Base-by-base conservation (phyloP, 2,888 invertebrate genomes). In the Chloroclystis v-ata region DNA sequence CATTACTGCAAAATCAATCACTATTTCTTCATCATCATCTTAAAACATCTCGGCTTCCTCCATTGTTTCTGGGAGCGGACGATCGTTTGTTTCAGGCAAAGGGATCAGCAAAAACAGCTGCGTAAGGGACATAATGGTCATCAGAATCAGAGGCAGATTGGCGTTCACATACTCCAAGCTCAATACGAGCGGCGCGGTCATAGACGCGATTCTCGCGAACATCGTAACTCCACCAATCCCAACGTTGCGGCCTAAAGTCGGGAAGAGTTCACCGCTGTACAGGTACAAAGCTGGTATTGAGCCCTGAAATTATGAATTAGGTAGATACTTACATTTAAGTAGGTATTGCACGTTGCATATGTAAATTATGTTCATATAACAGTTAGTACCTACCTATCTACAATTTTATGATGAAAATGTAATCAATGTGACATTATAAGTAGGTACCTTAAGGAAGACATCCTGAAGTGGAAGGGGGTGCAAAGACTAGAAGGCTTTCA, bases 171-270 rank as follows among this genome's bases (percentile, higher is more conserved):
- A 54, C 25, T 85, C 75, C 41, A 86, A 59, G 44, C 65, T 65
- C n/a, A 80, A 72, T 1, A 87, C 59, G 1, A 67, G 60, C 1
- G 88, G 86, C 0, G 86, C 85, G 3, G 92, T 61, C 89, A 95
- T 93, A 0, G 94, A 94, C n/a, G 94, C 95, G 35, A 95, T 78
- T 52, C 95, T 89, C 1, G 94, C 93, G 61, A 92, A 93, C 79
- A 92, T 93, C 0, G 93, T 91, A 37, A 93, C 92, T 1, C 91
- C 89, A 7, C 94, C 94, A 37, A 95, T 89, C 1, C 94, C 94
- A 10, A 91, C 91, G 66, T 95, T 95, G 11, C 95, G 86, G 2
- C 93, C 89, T 10, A 93, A 88, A 0, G 95, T 95, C 7, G 95
- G 95, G 66, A 92, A 95, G 26, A 95, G 72, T 75, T 95, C 95